phyloP scores from a whole-genome alignment of 2,797 vertebrate genomes.

The Pteropus rufus region DNA sequence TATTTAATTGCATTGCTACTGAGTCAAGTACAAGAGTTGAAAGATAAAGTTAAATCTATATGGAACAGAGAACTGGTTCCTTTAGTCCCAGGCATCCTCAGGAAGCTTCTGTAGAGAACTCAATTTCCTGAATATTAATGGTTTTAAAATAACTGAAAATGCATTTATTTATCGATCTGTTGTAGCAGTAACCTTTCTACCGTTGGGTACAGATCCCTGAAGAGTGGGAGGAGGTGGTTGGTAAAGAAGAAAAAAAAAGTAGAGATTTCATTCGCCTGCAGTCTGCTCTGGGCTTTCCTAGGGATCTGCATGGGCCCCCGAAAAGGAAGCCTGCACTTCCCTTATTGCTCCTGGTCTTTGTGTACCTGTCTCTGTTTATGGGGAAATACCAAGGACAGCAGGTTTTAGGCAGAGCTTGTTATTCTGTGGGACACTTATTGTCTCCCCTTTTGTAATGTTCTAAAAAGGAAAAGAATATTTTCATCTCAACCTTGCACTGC shows the following conservation, averaged over 20 bases:
- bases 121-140: neutral
- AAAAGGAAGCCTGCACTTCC: too few species aligned
- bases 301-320: fast-evolving
- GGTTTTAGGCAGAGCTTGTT: neutral
- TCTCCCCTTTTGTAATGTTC: neutral
- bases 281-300: neutral
- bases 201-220: neutral
- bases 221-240: neutral
- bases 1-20: neutral
- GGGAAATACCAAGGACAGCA: neutral
- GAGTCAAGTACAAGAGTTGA: neutral
- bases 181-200: neutral
- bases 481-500: neutral
- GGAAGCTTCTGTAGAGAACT: neutral
- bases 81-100: neutral
- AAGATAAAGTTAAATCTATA: neutral
- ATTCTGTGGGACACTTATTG: neutral
- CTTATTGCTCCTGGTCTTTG: neutral
- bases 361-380: neutral
- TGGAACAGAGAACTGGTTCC: neutral
- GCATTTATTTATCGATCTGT: neutral
- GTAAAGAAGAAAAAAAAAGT: neutral
- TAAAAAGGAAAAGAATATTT: neutral
- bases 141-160: neutral
- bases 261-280: neutral